Evolutionary conservation across 2,888 invertebrate species (phyloP).

Genomic region (Meliscaeva auricollis): DNA sequence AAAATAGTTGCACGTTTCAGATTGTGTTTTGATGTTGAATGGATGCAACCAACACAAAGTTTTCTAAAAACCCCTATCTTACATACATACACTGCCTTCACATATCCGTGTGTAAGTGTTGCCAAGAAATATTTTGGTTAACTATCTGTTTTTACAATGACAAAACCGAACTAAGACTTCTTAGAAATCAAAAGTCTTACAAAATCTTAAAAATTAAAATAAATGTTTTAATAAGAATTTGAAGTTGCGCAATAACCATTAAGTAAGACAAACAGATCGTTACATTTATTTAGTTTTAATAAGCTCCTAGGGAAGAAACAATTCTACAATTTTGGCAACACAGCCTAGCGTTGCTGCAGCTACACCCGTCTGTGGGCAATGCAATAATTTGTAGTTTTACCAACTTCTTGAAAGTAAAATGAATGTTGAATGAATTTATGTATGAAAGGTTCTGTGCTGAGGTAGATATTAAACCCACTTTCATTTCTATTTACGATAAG

Average conservation of each 20-base stretch:
- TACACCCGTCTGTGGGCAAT: no score
- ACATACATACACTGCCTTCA: background rate
- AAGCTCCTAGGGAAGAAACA: no score
- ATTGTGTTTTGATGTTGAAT: slow-evolving; percentile 21
- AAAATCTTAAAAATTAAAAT: background rate
- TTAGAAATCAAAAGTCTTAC: no score
- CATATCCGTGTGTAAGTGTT: background rate
- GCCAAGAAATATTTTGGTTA: background rate
- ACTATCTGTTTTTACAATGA: no score
- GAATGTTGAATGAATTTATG: background rate
- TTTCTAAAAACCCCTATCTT: background rate
- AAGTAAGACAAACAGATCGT: no score
- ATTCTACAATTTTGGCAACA: background rate
- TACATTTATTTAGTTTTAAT: no score
- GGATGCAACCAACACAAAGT: background rate
- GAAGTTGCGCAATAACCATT: no score
- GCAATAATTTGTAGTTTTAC: background rate
- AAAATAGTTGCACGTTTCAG: slow-evolving; percentile 25
- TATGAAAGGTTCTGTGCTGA: background rate
- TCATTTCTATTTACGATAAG: background rate
- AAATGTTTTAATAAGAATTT: no score
- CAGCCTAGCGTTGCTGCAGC: background rate
- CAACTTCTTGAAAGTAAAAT: background rate
- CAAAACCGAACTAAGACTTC: no score
- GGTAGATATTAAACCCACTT: background rate